Percentiles rank a stretch among this genome's conserved stretches.
Conservation (phyloP, 2,797 vertebrate genomes). For the Tamandua tetradactyla region DNA sequence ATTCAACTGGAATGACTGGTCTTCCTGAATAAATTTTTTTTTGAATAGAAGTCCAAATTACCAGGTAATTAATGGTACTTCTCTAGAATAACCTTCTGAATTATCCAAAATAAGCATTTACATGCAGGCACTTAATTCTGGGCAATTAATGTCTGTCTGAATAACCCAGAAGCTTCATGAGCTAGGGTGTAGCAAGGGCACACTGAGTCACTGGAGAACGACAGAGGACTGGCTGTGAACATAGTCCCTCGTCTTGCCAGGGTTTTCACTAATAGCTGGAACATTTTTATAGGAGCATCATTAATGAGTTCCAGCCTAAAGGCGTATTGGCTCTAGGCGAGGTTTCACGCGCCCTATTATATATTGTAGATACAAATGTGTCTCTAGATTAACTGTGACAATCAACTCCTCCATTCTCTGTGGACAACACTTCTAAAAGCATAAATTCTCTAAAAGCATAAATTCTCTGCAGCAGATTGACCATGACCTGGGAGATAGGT, state of each 20-base stretch:
- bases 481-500: background rate
- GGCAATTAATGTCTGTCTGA: constrained; percentile 66
- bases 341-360: constrained; percentile 30
- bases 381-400: constrained; percentile 43
- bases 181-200: constrained; percentile 47
- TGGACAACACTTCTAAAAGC: constrained; percentile 29
- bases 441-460: constrained; percentile 34
- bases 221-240: constrained; percentile 67
- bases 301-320: constrained; percentile 59
- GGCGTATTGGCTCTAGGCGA: background rate
- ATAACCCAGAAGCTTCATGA: constrained; percentile 66
- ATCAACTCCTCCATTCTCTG: background rate
- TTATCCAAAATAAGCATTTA: constrained; percentile 76
- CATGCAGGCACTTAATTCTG: constrained; percentile 58
- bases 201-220: constrained; percentile 67
- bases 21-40: constrained; percentile 59
- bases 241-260: constrained; percentile 52
- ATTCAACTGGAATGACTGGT: constrained; percentile 18
- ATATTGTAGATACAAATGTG: constrained; percentile 51
- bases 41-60: constrained; percentile 58
- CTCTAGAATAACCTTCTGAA: constrained; percentile 61
- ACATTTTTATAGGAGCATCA: constrained; percentile 68
- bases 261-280: constrained; percentile 67
- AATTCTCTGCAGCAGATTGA: constrained; percentile 40
- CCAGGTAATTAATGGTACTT: constrained; percentile 55